phyloP scores from a whole-genome alignment of 2,113 vertebrate species.

The Pan paniscus region DNA sequence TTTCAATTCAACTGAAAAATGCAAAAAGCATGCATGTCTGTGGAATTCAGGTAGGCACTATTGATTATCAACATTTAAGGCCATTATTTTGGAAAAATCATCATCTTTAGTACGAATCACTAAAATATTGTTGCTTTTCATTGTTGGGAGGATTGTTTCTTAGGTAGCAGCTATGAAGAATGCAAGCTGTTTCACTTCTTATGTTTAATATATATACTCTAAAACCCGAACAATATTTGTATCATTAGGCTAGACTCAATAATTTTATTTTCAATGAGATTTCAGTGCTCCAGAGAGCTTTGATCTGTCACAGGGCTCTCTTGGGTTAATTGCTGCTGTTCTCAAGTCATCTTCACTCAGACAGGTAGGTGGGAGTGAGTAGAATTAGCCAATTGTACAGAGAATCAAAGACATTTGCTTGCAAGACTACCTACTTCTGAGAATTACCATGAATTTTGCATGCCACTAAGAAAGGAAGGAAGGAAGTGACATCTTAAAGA shows the following conservation, averaged over 20 bases:
- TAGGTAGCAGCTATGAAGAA: not conserved
- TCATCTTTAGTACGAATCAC: not conserved
- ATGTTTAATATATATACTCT: not conserved
- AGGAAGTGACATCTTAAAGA: slow-evolving; percentile 70
- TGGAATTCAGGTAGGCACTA: not conserved
- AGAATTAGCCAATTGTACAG: slow-evolving; percentile 56
- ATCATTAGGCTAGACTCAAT: not conserved
- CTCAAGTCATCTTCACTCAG: slow-evolving; percentile 10
- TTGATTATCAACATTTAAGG: not conserved
- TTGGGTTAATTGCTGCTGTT: slow-evolving; percentile 35
- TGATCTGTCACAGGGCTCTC: slow-evolving; percentile 31
- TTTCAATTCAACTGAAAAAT: not conserved
- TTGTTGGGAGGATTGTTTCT: not conserved
- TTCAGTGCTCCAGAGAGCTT: not conserved
- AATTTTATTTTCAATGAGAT: slow-evolving; percentile 38
- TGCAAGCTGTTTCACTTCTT: not conserved
- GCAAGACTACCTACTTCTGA: slow-evolving; percentile 70
- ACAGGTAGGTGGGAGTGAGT: slow-evolving; percentile 56
- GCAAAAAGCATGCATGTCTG: not conserved
- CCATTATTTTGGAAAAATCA: not conserved
- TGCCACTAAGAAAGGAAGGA: slow-evolving; percentile 69
- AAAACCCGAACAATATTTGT: not conserved
- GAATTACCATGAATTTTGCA: slow-evolving; percentile 69
- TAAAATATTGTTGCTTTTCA: not conserved
- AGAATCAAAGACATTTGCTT: slow-evolving; percentile 70